These are phyloP conservation scores for Sorex araneus DNA, from an alignment of 2,113 vertebrate species.

Conservation along the genomic window DNA sequence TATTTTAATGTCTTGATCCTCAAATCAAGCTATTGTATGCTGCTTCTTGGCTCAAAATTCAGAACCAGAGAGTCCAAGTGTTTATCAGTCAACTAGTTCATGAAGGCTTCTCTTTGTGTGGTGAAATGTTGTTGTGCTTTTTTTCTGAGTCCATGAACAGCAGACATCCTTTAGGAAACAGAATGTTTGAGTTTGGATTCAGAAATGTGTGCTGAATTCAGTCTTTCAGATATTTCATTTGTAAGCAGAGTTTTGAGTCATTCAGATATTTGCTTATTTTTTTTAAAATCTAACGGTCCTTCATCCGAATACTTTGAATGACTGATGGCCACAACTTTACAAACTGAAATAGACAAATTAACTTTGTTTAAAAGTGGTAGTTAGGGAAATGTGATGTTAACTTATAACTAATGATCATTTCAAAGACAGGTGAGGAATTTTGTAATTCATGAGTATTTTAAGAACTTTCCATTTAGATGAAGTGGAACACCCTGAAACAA, in stretches of 20 bases:
- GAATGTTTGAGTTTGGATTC: background rate
- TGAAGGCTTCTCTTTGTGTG: slow-evolving; percentile 37
- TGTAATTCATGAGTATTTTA: background rate
- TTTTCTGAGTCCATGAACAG: slow-evolving; percentile 18
- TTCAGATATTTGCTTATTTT: slow-evolving; percentile 51
- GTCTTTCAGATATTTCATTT: slow-evolving; percentile 19
- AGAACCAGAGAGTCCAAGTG: slow-evolving; percentile 41
- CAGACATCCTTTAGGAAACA: slow-evolving; percentile 39
- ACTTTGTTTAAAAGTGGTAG: background rate
- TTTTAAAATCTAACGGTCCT: slow-evolving; percentile 50
- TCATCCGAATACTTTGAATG: slow-evolving; percentile 39
- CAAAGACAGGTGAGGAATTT: background rate
- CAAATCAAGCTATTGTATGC: background rate
- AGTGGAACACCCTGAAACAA: background rate
- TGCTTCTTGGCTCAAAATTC: background rate
- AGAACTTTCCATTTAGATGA: background rate
- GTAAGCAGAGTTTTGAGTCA: slow-evolving; percentile 59
- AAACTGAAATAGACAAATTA: slow-evolving; percentile 15
- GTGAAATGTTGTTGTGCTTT: slow-evolving; percentile 47
- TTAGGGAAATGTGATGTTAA: background rate
- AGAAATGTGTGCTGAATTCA: slow-evolving; percentile 44
- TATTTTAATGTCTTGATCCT: background rate
- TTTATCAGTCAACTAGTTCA: slow-evolving; percentile 44
- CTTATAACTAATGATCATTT: slow-evolving; percentile 18
- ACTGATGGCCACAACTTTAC: background rate